These are phyloP conservation scores for Symphodus melops DNA, from an alignment of 2,113 vertebrate species.

Conservation along the genomic window DNA sequence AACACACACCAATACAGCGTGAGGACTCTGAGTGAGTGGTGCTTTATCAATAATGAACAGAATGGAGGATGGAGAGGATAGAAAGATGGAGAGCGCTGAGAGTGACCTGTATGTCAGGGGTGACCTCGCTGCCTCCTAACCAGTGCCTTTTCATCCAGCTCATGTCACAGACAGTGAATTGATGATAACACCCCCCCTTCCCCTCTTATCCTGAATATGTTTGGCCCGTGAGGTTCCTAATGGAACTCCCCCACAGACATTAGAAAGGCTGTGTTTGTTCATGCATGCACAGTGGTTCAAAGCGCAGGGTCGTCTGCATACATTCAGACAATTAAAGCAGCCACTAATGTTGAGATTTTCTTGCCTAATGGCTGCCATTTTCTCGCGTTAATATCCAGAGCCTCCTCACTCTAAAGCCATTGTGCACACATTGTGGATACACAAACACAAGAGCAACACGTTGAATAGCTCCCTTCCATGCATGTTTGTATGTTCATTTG, in stretches of 20 bases:
- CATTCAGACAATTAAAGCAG: slow-evolving; percentile 60
- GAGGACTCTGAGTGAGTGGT: slow-evolving; percentile 35
- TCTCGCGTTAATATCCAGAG: slow-evolving; percentile 46
- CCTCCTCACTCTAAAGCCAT: slow-evolving; percentile 42
- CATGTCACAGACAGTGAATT: slow-evolving; percentile 12
- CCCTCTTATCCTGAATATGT: slow-evolving; percentile 21
- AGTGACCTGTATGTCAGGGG: slow-evolving; percentile 19
- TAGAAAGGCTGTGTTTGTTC: slow-evolving; percentile 52
- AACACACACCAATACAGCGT: slow-evolving; percentile 14
- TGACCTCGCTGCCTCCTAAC: slow-evolving; percentile 21
- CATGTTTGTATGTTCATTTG: slow-evolving; percentile 58
- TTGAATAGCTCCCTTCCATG: slow-evolving; percentile 53
- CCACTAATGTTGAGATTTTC: slow-evolving; percentile 50
- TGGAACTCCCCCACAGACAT: slow-evolving; percentile 57
- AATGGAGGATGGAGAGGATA: slow-evolving; percentile 26
- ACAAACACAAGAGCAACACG: slow-evolving; percentile 28
- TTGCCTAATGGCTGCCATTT: slow-evolving; percentile 45
- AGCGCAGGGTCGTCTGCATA: slow-evolving; percentile 48
- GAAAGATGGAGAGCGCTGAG: slow-evolving; percentile 8
- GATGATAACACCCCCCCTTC: slow-evolving; percentile 5
- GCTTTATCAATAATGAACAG: slow-evolving; percentile 66
- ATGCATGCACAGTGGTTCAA: slow-evolving; percentile 42
- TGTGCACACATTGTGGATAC: slow-evolving; percentile 12
- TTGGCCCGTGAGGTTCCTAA: slow-evolving; percentile 37
- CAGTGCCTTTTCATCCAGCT: slow-evolving; percentile 30